A percentile compares a stretch with the other conserved stretches of the same genome.
phyloP scores from a whole-genome alignment of 2,113 vertebrate genomes.

The Sinocyclocheilus anophthalmus region DNA sequence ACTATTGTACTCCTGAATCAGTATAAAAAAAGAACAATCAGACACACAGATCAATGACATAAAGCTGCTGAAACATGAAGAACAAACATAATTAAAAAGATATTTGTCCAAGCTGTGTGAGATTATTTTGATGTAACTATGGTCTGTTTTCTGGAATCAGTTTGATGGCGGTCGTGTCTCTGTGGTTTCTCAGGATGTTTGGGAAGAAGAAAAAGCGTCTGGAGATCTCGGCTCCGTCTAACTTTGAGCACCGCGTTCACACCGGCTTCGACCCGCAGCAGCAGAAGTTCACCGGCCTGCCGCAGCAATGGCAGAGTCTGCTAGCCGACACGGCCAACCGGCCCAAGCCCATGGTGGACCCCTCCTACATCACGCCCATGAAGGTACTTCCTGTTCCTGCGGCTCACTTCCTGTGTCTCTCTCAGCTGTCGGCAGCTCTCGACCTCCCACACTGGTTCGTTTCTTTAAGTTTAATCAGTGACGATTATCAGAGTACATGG shows the following conservation, averaged over 20 bases:
- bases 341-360: constrained; percentile 98
- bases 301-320: constrained; percentile 98
- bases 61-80: too few species aligned
- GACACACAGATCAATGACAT: too few species aligned
- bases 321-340: constrained; percentile 95
- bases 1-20: too few species aligned
- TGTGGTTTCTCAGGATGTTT: constrained; percentile 93
- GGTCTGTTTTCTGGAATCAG: too few species aligned
- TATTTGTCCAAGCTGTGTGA: too few species aligned
- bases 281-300: constrained; percentile 95
- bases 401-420: neutral
- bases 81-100: too few species aligned
- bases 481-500: neutral
- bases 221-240: constrained; percentile 98
- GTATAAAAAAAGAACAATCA: too few species aligned
- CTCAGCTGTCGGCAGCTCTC: neutral
- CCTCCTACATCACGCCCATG: constrained; percentile 98
- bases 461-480: neutral
- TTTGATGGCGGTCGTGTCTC: constrained; percentile 51
- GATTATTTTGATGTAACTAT: too few species aligned
- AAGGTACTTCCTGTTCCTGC: constrained; percentile 80
- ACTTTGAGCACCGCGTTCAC: constrained; percentile 98
- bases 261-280: constrained; percentile 96
- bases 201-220: constrained; percentile 99
- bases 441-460: neutral